Evolutionary conservation across 2,797 vertebrate species (phyloP), one percentile per base, ranked within the genome.

Genomic region (Sebastes itinus): DNA sequence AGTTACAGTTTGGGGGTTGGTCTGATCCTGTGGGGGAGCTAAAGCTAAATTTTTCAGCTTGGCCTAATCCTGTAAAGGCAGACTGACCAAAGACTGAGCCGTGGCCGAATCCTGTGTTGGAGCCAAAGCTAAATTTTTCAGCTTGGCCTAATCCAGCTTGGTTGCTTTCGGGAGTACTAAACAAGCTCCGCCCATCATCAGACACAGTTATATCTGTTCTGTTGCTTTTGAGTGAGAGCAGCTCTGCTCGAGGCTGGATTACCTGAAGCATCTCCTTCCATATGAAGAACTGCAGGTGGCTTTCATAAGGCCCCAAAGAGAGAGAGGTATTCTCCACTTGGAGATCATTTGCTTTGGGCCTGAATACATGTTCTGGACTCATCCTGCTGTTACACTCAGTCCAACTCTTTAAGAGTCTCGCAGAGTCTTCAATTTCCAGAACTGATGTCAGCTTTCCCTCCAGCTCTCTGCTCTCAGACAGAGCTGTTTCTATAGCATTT

Each of bases 241-340:
- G 52, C 38, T 85, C 85, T 49, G 70, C 82, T 52, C 74, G 54
- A 18, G 87, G 77, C 25, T 87, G 61, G 60, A 93, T 62, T 25
- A 89, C 60, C 70, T 85, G 72, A n/a, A 91, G 83, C 91, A 94
- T 92, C 83, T 93, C 87, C 75, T 92, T 94, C 92, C 94, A 94
- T 30, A 93, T 33, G 33, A 93, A 93, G 76, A 92, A 92, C 83
- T 91, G 85, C 64, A 94, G 77, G 78, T 94, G 92, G 68, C 90
- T 92, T 71, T 92, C 92, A 73, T 87, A 83, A 2, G 89, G 90
- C 22, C 80, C 88, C 52, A 94, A 10, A 28, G 68, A 84, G 3
- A 94, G 65, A n/a, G 76, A 75, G 13, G 18, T 6, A 1, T 74
- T 67, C 23, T 79, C 82, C 70, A 92, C 84, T n/a, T 58, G 2